Percentiles rank a stretch among this genome's conserved stretches.
Evolutionary conservation across 2,888 invertebrate species (phyloP).

Genomic region (Elegia similella): DNA sequence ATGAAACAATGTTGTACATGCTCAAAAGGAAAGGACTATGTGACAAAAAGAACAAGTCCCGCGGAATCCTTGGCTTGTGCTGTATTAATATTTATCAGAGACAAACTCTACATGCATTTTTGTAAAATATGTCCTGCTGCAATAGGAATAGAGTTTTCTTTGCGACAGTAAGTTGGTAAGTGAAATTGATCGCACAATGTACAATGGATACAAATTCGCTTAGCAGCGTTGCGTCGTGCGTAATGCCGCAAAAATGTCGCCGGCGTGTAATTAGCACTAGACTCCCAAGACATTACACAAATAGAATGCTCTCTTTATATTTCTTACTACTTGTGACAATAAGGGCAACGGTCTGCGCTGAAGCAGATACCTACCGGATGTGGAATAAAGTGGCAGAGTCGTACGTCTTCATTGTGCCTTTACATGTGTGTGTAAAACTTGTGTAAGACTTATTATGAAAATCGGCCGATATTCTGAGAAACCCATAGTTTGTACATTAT

Average conservation of each 20-base stretch:
- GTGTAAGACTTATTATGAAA: no score
- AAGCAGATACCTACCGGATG: conserved; percentile 11
- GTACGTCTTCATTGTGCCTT: not conserved
- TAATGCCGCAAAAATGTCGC: conserved; percentile 59
- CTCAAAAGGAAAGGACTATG: conserved; percentile 20
- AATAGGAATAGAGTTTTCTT: conserved; percentile 2
- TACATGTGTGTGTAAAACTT: not conserved
- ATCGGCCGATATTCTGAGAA: not conserved
- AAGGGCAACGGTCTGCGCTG: conserved; percentile 47
- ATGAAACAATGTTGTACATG: conserved; percentile 18
- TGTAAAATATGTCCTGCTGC: not conserved
- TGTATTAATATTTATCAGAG: conserved; percentile 27
- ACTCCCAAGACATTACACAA: conserved; percentile 47
- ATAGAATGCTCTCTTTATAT: conserved; percentile 53
- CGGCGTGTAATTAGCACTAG: conserved; percentile 57
- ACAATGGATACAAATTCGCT: conserved; percentile 32
- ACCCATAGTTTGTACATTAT: not conserved
- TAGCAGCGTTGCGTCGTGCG: conserved; percentile 32
- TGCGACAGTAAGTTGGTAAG: not conserved
- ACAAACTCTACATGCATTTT: conserved; percentile 15
- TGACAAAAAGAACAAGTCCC: conserved; percentile 18
- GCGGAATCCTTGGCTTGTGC: conserved; percentile 21
- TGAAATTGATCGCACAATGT: conserved; percentile 19
- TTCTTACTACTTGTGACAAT: conserved; percentile 40
- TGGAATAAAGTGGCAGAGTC: conserved; percentile 1